A percentile compares a stretch with the other conserved stretches of the same genome.
phyloP scores from a whole-genome alignment of 1,140 invertebrate species.

The Leptinotarsa undecemlineata region DNA sequence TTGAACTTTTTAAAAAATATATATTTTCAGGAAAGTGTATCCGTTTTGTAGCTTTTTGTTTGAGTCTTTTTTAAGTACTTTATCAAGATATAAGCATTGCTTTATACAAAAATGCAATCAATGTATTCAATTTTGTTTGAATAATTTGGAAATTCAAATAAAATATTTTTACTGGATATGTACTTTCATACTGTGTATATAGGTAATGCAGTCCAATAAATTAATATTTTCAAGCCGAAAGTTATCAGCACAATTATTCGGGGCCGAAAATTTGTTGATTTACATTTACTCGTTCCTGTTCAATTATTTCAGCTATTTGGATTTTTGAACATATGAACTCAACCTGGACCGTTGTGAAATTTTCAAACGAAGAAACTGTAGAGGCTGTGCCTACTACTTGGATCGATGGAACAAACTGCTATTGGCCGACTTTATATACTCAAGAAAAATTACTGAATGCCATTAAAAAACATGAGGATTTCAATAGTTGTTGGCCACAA shows the following conservation, averaged over 20 bases:
- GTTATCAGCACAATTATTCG: background rate
- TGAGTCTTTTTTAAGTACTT: background rate
- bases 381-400: conserved; percentile 14
- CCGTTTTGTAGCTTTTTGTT: background rate
- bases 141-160: background rate
- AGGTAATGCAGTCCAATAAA: background rate
- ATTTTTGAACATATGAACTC: background rate
- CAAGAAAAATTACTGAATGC: conserved; percentile 2
- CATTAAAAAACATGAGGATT: conserved; percentile 9
- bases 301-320: background rate
- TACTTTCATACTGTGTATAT: conserved; percentile 8
- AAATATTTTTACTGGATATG: background rate
- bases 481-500: conserved; percentile 15
- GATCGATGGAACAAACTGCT: background rate
- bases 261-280: no score
- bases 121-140: background rate
- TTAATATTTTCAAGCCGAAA: conserved; percentile 6
- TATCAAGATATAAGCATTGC: background rate
- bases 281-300: background rate
- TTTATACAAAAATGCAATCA: conserved; percentile 2
- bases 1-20: conserved; percentile 2
- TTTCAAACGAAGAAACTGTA: conserved; percentile 11
- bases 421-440: conserved; percentile 5
- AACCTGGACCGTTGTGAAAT: conserved; percentile 16
- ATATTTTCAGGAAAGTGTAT: conserved; percentile 1